Base-by-base conservation (phyloP, 2,113 vertebrate species). In the Corythoichthys haematopterus region DNA sequence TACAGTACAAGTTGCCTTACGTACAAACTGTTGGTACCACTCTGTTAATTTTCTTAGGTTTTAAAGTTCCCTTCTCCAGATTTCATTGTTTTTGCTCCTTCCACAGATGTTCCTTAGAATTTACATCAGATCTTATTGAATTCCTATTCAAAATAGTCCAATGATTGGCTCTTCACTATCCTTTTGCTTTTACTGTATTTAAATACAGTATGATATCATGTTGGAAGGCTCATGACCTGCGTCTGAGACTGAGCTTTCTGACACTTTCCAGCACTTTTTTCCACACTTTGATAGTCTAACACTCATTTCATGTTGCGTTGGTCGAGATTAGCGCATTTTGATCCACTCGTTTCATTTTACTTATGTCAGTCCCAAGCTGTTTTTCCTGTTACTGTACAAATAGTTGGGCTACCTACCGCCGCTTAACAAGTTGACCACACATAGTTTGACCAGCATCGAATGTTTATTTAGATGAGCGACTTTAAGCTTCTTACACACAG, bases 321-420 rank as follows among this genome's bases (percentile, higher is more conserved):
- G 40, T 43, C 40, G 1, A 8, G 3, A 43, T 43, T 8, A 43
- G 40, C 48, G 2, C 47, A 11, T 9, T 57, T 76, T 38, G 5
- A 38, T 28, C 40, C n/a, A 45, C 59, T 68, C 9, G 6, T 38
- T 55, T 69, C 20, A 37, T 60, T 68, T 53, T 3, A 69, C 50
- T 8, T 68, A 33, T 65, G 35, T 58, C 65, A 43, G 40, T 12
- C 40, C 46, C 36, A 68, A 65, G 36, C 56, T 71, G 53, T 76
- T 73, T 76, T 87, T 84, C 71, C 70, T 75, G 80, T 83, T 78
- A 83, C 82, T 85, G 83, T 87, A 86, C 75, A 84, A 78, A 87
- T 79, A 43, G 40, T 55, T 74, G 58, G 56, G 65, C 77, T 75
- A 80, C 81, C 66, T 43, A 35, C 58, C 65, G 58, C 10, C 61